Base-by-base conservation (phyloP, 2,113 vertebrate genomes). In the Ploceus nigricollis region DNA sequence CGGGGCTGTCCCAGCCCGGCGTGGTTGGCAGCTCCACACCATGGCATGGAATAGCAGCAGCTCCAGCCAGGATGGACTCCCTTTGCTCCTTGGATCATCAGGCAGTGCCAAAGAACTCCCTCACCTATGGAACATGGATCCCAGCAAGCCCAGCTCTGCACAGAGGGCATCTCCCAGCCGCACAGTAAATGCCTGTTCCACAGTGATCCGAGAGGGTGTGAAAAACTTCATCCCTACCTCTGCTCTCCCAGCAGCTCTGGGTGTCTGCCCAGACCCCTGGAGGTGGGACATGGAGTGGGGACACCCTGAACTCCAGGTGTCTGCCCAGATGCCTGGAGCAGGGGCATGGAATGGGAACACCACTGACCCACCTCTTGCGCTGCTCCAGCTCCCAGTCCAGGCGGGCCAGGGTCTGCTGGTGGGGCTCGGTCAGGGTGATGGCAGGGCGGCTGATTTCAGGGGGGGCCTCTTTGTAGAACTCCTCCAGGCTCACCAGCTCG, bases 321-420 rank as follows among this genome's bases (percentile, higher is more conserved):
- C 15, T 61, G 45, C 13, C 33, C 51, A 56, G 77, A 31, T 14
- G 14, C 48, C 58, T 23, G n/a, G 5, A 27, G 39, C 7, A 1
- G 31, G 40, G 9, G 6, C 20, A 30, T 0, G 0, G 4, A 27
- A 7, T 11, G 2, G 4, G 39, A 7, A 1, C 1, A 6, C 5
- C 2, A 0, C 7, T 6, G 44, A 64, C 84, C 37, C 73, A 99
- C 99, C 99, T 99, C 96, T 99, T 99, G 87, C 99, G 98, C 97
- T 99, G 99, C 93, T 99, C 99, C 83, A 99, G 98, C 96, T 99
- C 99, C 99, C 99, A 99, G 97, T 99, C 99, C 50, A 99, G 98
- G n/a, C 99, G 98, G 6, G 99, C 98, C 76, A 99, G 97, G 7
- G 99, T 99, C 93, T 99, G 99, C 93, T 99, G 99, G 95, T 99